A percentile compares a stretch with the other conserved stretches of the same genome.
Conservation (phyloP, 2,888 invertebrate genomes). For the Glaucopsyche alexis region DNA sequence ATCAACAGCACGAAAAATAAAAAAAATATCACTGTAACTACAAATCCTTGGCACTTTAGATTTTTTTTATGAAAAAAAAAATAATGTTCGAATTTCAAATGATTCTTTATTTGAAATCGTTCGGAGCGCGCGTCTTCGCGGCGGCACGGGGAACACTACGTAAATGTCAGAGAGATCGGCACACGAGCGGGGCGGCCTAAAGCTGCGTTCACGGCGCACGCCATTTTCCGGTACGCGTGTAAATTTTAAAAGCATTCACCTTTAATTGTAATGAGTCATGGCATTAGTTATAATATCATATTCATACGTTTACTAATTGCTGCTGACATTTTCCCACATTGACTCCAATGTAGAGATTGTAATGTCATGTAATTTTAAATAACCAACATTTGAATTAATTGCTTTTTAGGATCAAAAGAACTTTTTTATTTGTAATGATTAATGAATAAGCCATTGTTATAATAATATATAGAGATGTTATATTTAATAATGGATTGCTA, state of each 20-base stretch:
- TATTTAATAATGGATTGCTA: too few relatives aligned
- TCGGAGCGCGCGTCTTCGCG: slow-evolving; percentile 61
- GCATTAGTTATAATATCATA: neutral
- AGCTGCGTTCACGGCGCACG: slow-evolving; percentile 49
- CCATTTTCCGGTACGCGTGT: slow-evolving; percentile 46
- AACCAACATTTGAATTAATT: too few relatives aligned
- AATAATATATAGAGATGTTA: too few relatives aligned
- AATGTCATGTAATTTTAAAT: neutral
- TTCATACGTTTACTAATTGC: neutral
- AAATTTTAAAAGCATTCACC: slow-evolving; percentile 5
- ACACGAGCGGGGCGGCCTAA: slow-evolving; percentile 72
- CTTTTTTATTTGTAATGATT: too few relatives aligned
- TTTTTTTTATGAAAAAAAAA: slow-evolving; percentile 44
- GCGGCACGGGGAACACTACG: slow-evolving; percentile 74
- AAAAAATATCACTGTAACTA: slow-evolving; percentile 40
- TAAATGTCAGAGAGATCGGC: slow-evolving; percentile 75
- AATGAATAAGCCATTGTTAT: too few relatives aligned
- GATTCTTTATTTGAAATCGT: slow-evolving; percentile 42
- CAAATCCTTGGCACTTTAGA: slow-evolving; percentile 48
- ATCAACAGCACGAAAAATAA: slow-evolving; percentile 45
- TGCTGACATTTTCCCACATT: neutral
- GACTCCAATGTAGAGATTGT: neutral
- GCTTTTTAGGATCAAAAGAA: too few relatives aligned
- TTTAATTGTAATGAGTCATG: slow-evolving; percentile 1
- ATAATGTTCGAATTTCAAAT: slow-evolving; percentile 41